Percentiles rank a stretch among this genome's conserved stretches.
Evolutionary conservation across 2,797 vertebrate species (phyloP).

Genomic region (Gambusia yucatana): DNA sequence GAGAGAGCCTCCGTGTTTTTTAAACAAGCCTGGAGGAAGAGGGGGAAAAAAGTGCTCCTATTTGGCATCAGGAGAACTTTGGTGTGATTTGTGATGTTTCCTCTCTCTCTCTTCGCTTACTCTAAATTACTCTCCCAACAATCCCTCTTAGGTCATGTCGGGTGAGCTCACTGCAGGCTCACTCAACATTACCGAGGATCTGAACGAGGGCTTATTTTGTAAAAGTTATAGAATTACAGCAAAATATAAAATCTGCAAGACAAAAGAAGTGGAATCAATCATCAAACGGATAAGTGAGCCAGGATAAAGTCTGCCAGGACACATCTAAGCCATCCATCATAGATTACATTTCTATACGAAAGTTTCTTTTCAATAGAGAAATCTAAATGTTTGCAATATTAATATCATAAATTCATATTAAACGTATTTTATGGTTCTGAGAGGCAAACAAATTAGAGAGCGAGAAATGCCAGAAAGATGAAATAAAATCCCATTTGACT

Average conservation of each 20-base stretch:
- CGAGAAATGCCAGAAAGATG: not conserved
- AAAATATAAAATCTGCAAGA: conserved; percentile 10
- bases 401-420: not conserved
- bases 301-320: not conserved
- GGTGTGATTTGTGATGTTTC: conserved; percentile 62
- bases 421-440: not conserved
- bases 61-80: conserved; percentile 48
- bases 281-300: not conserved
- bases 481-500: conserved; percentile 7
- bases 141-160: conserved; percentile 53
- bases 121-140: conserved; percentile 39
- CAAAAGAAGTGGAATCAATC: conserved; percentile 13
- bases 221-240: conserved; percentile 24
- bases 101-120: conserved; percentile 34
- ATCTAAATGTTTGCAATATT: not conserved
- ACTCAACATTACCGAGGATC: conserved; percentile 29
- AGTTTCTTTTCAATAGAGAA: not conserved
- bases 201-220: conserved; percentile 9
- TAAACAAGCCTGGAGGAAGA: conserved; percentile 33
- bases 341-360: not conserved
- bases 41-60: conserved; percentile 56
- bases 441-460: not conserved
- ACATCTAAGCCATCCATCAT: not conserved
- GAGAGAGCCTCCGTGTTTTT: conserved; percentile 31
- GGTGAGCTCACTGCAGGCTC: conserved; percentile 61